A percentile compares a stretch with the other conserved stretches of the same genome.
These are phyloP conservation scores for Brachionus paranguensis DNA, from an alignment of 1,140 invertebrate species.

Conservation along the genomic window DNA sequence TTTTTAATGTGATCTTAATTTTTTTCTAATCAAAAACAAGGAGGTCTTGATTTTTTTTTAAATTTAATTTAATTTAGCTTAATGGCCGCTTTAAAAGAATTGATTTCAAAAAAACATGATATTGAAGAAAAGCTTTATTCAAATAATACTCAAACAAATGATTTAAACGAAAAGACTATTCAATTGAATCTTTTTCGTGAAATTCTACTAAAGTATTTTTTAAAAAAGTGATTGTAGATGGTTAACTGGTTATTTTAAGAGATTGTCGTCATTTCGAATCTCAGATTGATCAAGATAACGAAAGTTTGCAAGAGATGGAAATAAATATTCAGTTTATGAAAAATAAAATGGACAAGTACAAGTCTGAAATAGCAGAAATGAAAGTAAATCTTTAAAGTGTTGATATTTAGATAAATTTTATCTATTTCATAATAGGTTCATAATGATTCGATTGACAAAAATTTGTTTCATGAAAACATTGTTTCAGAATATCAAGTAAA, in stretches of 20 bases:
- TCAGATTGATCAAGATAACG: background rate
- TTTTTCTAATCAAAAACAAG: too few relatives aligned
- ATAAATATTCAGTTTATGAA: slow-evolving; percentile 26
- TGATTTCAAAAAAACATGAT: background rate
- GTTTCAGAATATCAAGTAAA: background rate
- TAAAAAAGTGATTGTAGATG: background rate
- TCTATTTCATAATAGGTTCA: background rate
- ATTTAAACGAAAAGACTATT: slow-evolving; percentile 7
- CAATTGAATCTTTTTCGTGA: background rate
- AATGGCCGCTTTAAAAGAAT: background rate
- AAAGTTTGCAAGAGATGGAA: background rate
- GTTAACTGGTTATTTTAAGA: background rate
- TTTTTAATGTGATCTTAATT: too few relatives aligned
- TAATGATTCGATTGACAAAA: slow-evolving; percentile 25
- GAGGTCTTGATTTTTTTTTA: background rate
- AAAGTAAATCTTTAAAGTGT: background rate
- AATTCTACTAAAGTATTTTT: background rate
- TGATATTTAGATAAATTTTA: background rate
- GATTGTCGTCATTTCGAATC: background rate
- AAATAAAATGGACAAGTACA: slow-evolving; percentile 18
- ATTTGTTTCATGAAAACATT: slow-evolving; percentile 35
- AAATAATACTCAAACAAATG: background rate
- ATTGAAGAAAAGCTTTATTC: background rate
- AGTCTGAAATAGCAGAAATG: background rate
- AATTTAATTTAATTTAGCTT: background rate